These are phyloP conservation scores for Pogonocichla stellata DNA, from an alignment of 2,113 vertebrate genomes.

Conservation along the genomic window DNA sequence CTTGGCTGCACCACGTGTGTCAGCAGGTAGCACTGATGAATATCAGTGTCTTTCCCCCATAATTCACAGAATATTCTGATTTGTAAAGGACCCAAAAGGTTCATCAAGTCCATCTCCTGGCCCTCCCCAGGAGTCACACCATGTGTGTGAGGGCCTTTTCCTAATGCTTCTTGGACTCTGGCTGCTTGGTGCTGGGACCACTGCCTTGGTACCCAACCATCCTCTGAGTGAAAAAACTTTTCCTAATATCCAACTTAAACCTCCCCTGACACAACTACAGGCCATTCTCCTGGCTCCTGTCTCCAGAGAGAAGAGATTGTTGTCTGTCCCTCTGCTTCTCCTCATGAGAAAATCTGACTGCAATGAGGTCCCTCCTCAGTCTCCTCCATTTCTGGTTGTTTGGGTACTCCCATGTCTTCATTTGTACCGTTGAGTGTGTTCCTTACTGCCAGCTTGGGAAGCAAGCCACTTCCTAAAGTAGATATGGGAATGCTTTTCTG, in stretches of 20 bases:
- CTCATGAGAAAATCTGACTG: neutral
- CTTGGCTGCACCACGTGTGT: fast-evolving
- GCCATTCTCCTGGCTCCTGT: fast-evolving
- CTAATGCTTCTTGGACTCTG: neutral
- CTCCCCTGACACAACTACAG: neutral
- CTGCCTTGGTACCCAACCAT: neutral
- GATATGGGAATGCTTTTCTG: neutral
- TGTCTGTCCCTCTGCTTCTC: neutral
- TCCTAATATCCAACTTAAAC: neutral
- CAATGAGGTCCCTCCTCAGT: neutral
- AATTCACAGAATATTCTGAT: neutral
- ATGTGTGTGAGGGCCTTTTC: neutral
- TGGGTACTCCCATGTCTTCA: neutral
- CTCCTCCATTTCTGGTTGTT: neutral
- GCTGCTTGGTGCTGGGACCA: neutral
- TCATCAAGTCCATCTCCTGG: no score
- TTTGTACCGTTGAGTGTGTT: neutral
- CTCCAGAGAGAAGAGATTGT: neutral
- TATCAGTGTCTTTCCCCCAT: neutral
- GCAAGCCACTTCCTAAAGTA: neutral
- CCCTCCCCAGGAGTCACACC: neutral
- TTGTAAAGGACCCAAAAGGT: neutral
- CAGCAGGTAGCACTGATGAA: neutral
- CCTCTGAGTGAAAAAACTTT: neutral
- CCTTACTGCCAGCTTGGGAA: neutral